Evolutionary conservation across 2,888 invertebrate species (phyloP), one percentile per base, ranked within the genome.

Genomic region (Chromoteleia sp.): DNA sequence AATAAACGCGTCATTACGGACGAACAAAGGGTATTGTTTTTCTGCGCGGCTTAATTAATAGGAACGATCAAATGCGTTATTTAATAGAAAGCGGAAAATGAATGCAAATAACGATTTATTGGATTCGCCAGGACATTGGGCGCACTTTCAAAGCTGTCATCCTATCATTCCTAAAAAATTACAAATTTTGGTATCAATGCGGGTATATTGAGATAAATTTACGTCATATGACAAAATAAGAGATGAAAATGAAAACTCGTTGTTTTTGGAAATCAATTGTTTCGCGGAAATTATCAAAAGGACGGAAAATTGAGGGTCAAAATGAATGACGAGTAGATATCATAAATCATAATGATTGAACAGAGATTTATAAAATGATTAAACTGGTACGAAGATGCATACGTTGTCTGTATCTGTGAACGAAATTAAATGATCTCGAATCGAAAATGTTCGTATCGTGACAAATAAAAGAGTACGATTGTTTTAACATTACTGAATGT

Each of bases 51-150:
- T 74, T 74, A 74, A 74, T 74, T 74, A 56, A 74, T 63, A 54
- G 63, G 12, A 63, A 63, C 54, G 41, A 56, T 54, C 61, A 45
- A 56, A 56, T 17, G 52, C 30, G 33, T 54, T 63, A 14, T 63
- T 74, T 63, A 58, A 61, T 29, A 33, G 15, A 30, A 56, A 33
- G 25, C 56, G 45, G 30, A 54, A 52, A 54, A 63, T 74, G 33
- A 74, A 63, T 63, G 63, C 73, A 74, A 61, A 73, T 73, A 74
- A 74, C 73, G 61, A 73, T 73, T 61, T 73, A 73, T 73, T 73
- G 52, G 61, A 50, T 54, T 17, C 50, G 54, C 25, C 15, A 15
- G 43, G 17, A 10, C n/a, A 8, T 1, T 1, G 7, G 33, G 8
- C 33, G 48, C 17, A 50, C 33, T 39, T 71, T 71, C 25, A 56